These are phyloP conservation scores for Apostichopus californicus DNA, from an alignment of 35 echinoderm and acorn worm genomes.

Conservation along the genomic window DNA sequence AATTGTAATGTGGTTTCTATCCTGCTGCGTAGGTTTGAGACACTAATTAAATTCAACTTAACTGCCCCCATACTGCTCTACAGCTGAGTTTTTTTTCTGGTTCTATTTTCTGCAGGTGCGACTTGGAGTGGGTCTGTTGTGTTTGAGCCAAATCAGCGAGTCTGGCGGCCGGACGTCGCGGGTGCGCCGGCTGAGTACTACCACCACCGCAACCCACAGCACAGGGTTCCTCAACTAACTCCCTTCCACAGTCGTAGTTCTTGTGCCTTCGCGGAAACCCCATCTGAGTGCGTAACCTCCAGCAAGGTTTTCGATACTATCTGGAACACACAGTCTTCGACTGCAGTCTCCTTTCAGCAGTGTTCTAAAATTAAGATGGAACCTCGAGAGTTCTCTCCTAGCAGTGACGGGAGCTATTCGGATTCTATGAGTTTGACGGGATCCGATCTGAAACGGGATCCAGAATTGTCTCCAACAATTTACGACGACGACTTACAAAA, in stretches of 20 bases:
- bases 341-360: neutral
- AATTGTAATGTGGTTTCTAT: slow-evolving; percentile 43
- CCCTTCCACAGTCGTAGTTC: slow-evolving; percentile 42
- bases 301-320: neutral
- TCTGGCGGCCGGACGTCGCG: slow-evolving; percentile 47
- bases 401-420: slow-evolving; percentile 44
- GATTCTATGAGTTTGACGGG: slow-evolving; percentile 45
- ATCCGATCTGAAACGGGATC: slow-evolving; percentile 46
- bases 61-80: slow-evolving; percentile 38
- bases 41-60: slow-evolving; percentile 54
- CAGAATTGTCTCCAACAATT: slow-evolving; percentile 26
- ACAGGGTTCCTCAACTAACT: slow-evolving; percentile 12
- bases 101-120: slow-evolving; percentile 53
- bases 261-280: slow-evolving; percentile 36
- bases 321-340: slow-evolving; percentile 31
- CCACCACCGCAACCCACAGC: slow-evolving; percentile 38
- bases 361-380: slow-evolving; percentile 46
- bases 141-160: slow-evolving; percentile 36
- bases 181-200: slow-evolving; percentile 38
- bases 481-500: slow-evolving; percentile 62
- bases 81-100: slow-evolving; percentile 18
- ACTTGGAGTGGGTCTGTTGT: slow-evolving; percentile 53
- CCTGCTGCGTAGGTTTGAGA: slow-evolving; percentile 53
- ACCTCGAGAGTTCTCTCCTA: slow-evolving; percentile 44
- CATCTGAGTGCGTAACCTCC: neutral